Conservation (phyloP, 2,113 vertebrate genomes). For the Coturnix japonica region DNA sequence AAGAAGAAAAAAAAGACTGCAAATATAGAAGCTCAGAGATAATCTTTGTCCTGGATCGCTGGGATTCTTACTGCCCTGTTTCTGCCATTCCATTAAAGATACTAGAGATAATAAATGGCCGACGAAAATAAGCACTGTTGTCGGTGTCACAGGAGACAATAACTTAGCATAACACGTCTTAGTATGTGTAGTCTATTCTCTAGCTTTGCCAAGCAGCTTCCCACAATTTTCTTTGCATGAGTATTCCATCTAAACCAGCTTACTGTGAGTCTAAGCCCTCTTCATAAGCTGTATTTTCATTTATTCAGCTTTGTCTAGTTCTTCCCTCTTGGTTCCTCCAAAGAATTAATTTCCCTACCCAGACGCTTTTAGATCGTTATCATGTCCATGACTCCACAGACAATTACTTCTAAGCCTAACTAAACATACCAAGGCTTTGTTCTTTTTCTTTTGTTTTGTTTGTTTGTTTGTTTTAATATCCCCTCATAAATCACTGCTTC, state of each 20-base stretch:
- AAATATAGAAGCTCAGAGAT: not conserved
- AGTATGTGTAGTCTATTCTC: not conserved
- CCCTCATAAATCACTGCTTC: not conserved
- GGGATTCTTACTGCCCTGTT: not conserved
- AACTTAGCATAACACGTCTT: not conserved
- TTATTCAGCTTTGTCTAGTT: not conserved
- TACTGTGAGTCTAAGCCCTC: not conserved
- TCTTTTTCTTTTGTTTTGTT: not conserved
- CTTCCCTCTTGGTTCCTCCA: not conserved
- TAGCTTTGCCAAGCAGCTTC: not conserved
- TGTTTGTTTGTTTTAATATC: not conserved
- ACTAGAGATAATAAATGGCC: not conserved
- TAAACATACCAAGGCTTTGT: not conserved
- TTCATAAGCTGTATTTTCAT: not conserved
- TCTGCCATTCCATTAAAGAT: not conserved
- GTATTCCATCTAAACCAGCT: not conserved
- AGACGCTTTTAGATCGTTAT: conserved; percentile 1
- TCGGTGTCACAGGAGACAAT: not conserved
- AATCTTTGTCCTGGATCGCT: not conserved
- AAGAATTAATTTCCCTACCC: not conserved
- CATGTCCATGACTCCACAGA: not conserved
- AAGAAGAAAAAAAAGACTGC: not conserved
- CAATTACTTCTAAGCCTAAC: not conserved
- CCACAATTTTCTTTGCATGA: not conserved
- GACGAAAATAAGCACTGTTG: not conserved